phyloP scores from a whole-genome alignment of 2,797 vertebrate genomes.

The Gephyroberyx darwinii region DNA sequence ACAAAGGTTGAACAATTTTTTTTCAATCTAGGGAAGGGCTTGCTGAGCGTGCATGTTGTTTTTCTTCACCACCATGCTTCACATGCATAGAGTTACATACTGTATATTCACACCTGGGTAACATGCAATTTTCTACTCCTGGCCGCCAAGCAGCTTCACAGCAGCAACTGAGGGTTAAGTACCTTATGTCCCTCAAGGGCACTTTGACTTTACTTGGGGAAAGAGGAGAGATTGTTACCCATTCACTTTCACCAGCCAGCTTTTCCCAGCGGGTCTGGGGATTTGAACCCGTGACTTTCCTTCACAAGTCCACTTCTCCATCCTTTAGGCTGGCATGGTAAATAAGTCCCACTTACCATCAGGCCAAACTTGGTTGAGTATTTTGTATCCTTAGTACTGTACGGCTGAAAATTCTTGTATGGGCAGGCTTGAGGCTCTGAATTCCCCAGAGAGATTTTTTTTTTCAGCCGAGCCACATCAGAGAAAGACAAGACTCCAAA shows the following conservation, averaged over 20 bases:
- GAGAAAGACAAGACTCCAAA: slow-evolving; percentile 20
- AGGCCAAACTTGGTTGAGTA: slow-evolving; percentile 28
- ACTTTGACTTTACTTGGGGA: slow-evolving; percentile 46
- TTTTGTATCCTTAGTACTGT: slow-evolving; percentile 23
- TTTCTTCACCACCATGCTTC: slow-evolving; percentile 20
- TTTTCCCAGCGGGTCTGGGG: slow-evolving; percentile 13
- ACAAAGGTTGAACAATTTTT: slow-evolving; percentile 52
- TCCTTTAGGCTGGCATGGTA: slow-evolving; percentile 64
- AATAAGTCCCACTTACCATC: slow-evolving; percentile 54
- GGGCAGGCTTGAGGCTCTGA: slow-evolving; percentile 38
- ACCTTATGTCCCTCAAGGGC: slow-evolving; percentile 34
- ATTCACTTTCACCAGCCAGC: neutral
- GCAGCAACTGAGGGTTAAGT: neutral
- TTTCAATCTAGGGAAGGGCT: slow-evolving; percentile 48
- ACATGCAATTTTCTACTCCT: no score
- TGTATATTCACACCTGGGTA: slow-evolving; percentile 33
- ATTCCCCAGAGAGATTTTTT: slow-evolving; percentile 47
- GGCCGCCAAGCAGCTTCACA: slow-evolving; percentile 4
- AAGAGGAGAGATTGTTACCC: slow-evolving; percentile 29
- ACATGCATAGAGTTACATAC: neutral
- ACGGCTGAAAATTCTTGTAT: slow-evolving; percentile 23
- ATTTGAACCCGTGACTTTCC: slow-evolving; percentile 61
- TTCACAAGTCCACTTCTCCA: slow-evolving; percentile 53
- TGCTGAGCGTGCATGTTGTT: slow-evolving; percentile 42
- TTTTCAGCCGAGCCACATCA: slow-evolving; percentile 24